phyloP scores from a whole-genome alignment of 2,113 vertebrate species.

The Oryzias celebensis region DNA sequence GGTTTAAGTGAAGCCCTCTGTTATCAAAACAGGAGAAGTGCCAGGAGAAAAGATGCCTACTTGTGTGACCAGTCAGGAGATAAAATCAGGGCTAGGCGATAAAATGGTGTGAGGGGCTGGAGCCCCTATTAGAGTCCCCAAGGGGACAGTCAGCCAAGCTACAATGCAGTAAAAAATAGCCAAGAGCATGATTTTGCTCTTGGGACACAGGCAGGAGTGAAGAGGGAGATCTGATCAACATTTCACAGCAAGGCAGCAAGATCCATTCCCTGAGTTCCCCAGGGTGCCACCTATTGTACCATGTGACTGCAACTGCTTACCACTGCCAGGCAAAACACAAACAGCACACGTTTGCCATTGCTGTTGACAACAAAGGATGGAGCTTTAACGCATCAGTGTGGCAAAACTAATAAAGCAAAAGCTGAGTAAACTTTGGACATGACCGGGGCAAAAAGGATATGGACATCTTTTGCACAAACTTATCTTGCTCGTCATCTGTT shows the following conservation, averaged over 20 bases:
- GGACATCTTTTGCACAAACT: conserved; percentile 95
- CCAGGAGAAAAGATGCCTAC: conserved; percentile 53
- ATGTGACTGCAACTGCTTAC: conserved; percentile 67
- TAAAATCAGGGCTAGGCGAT: conserved; percentile 72
- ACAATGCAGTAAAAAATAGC: conserved; percentile 75
- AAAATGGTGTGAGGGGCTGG: conserved; percentile 66
- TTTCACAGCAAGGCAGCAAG: conserved; percentile 63
- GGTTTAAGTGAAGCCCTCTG: conserved; percentile 67
- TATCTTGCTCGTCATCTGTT: conserved; percentile 85
- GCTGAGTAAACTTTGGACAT: neutral
- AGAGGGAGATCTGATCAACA: conserved; percentile 72
- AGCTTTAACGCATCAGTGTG: neutral
- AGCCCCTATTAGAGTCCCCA: conserved; percentile 68
- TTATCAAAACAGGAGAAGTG: conserved; percentile 67
- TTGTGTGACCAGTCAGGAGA: conserved; percentile 67
- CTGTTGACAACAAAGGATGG: conserved; percentile 19
- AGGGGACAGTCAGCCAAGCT: conserved; percentile 55
- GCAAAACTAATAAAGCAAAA: neutral
- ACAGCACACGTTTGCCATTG: conserved; percentile 26
- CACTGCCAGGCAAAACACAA: conserved; percentile 55
- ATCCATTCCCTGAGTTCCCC: conserved; percentile 62
- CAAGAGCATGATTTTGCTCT: conserved; percentile 67
- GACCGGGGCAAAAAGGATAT: conserved; percentile 90
- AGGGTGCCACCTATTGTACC: conserved; percentile 68
- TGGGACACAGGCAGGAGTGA: conserved; percentile 56